Evolutionary conservation across 2,888 invertebrate species (phyloP), one percentile per base, ranked within the genome.

Genomic region (Microctonus brassicae): DNA sequence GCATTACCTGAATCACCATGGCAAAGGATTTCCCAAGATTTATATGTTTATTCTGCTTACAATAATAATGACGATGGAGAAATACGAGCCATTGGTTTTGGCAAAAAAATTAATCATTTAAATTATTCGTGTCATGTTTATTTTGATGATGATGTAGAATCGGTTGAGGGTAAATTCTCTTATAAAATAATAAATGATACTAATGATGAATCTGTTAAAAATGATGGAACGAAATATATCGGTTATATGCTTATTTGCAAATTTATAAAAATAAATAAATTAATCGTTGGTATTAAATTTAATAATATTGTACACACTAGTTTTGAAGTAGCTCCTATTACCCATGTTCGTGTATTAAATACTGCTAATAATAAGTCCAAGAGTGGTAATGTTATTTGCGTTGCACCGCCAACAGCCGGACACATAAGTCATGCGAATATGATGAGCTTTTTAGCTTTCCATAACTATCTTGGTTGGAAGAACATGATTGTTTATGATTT

Each of bases 11-110:
- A 83, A 5, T 91, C 93, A 0, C 83, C 92, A 0, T 94, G 94
- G 89, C 92, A 92, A 81, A 89, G 92, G 81, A 88, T 91, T 58
- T 91, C 91, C 70, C 89, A 91, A 57, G 89, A 91, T 76, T 89
- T 92, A 72, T 92, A 91, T 77, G 88, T 92, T 0, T 94, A 93
- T 83, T 93, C 94, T 0, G 92, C 93, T 0, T 93, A 92, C 83
- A 88, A 91, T 80, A 88, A 90, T 62, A 88, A 90, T 0, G 89
- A 90, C 75, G 89, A 90, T 75, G 89, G 89, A 17, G 89, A 90
- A 80, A 88, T 93, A 17, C 89, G 90, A 74, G 90, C 92, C 0
- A 89, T 95, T 36, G 93, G 92, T 0, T 89, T 93, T 10, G 92
- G 92, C 0, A 90, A 89, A 75, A 88, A 89, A 10, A 89, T 90